Base-by-base conservation (phyloP, 2,113 vertebrate species). In the Calonectris borealis region DNA sequence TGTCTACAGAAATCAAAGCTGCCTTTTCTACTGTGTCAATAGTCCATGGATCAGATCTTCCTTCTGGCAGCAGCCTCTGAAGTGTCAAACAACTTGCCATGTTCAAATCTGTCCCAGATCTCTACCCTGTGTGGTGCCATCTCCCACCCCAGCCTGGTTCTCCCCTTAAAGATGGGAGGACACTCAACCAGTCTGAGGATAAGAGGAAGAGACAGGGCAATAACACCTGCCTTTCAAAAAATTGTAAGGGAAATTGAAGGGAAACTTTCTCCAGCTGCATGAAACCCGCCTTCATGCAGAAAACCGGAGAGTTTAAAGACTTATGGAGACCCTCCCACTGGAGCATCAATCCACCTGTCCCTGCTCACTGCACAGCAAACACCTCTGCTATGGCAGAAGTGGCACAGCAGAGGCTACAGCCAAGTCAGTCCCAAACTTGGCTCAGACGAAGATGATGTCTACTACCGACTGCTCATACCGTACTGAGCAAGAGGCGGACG, bases 1-100 rank as follows among this genome's bases (percentile, higher is more conserved):
- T 85, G 65, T 72, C 73, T 93, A 26, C 36, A 93, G 78, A 94
- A 95, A 79, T 52, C 52, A 96, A 85, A 94, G 58, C 52, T 77
- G 25, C 29, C 49, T 93, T 90, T 90, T 51, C 27, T 61, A 44
- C 40, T 25, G 36, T 86, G 94, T 93, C 58, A 80, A 19, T 51
- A 84, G 73, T 13, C 55, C 3, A 2, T 77, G 32, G 75, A 95
- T 88, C 66, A 68, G 86, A 58, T 73, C 38, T 54, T 81, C 20
- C 40, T 79, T 82, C 77, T 93, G 54, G 52, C 73, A 93, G 70
- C 78, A 88, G 29, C 40, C 15, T 83, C 92, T 83, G 51, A 88
- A 90, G 17, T n/a, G 40, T 64, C 58, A 76, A 44, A 76, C 42
- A 55, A 85, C 36, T 86, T 34, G 13, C 49, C 40, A 18, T 3